A percentile compares a stretch with the other conserved stretches of the same genome.
Evolutionary conservation across 1,140 invertebrate species (phyloP).

Genomic region (Caenorhabditis tropicalis): DNA sequence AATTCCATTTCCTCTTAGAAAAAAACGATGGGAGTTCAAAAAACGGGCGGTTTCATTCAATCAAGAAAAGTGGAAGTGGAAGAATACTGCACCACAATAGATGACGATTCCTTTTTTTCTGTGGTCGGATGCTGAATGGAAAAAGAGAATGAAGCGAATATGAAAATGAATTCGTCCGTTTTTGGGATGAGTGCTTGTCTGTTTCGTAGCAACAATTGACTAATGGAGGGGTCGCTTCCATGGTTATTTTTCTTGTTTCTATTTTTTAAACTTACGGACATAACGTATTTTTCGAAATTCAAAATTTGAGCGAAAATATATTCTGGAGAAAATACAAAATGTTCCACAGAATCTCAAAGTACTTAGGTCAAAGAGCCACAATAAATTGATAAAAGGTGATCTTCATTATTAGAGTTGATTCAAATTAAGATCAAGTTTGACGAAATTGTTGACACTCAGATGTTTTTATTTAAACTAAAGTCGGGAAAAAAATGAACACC

Average conservation of each 20-base stretch:
- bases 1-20: neutral
- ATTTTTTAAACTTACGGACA: too few species aligned
- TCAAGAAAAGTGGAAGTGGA: constrained; percentile 30
- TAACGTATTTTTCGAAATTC: neutral
- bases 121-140: neutral
- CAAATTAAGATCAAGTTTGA: too few species aligned
- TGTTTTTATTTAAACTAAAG: too few species aligned
- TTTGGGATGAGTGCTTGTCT: neutral
- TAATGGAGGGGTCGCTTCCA: neutral
- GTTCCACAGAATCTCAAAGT: too few species aligned
- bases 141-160: neutral
- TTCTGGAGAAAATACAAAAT: too few species aligned
- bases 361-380: too few species aligned
- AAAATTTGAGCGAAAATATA: too few species aligned
- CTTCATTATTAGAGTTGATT: too few species aligned
- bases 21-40: constrained; percentile 14
- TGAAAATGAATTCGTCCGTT: neutral
- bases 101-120: neutral
- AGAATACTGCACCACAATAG: neutral
- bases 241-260: neutral
- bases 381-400: too few species aligned
- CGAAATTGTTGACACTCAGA: too few species aligned
- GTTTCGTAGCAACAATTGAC: neutral
- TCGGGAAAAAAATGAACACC: too few species aligned
- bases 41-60: neutral